Conservation (phyloP, 2,113 vertebrate genomes). For the Delphinus delphis region DNA sequence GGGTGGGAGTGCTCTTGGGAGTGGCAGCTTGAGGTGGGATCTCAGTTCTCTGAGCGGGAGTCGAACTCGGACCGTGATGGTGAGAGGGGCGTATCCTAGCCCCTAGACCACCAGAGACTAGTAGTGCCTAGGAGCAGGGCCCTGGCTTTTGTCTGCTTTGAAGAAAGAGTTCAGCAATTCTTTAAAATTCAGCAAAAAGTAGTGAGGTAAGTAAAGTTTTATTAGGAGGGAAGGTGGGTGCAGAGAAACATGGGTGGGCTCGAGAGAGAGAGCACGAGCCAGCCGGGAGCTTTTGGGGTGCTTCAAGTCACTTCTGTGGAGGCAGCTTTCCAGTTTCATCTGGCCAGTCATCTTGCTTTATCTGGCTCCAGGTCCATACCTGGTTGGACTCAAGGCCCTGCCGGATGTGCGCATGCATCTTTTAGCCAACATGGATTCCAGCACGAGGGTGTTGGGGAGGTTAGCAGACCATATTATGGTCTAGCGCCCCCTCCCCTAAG, state of each 20-base stretch:
- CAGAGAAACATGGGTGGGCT: background rate
- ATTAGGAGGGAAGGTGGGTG: background rate
- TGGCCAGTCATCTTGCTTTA: background rate
- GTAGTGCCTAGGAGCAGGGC: background rate
- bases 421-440: background rate
- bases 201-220: background rate
- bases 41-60: background rate
- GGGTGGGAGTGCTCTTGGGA: background rate
- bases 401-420: background rate
- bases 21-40: background rate
- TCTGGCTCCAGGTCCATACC: background rate
- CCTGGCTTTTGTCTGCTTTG: background rate
- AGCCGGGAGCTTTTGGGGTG: background rate
- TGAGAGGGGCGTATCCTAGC: background rate
- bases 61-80: no score
- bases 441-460: background rate
- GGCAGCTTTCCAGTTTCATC: background rate
- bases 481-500: background rate
- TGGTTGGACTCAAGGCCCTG: background rate
- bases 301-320: background rate
- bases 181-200: background rate
- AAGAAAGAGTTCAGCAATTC: background rate
- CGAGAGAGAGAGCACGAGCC: background rate
- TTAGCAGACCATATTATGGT: background rate
- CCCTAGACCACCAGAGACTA: background rate